A percentile compares a stretch with the other conserved stretches of the same genome.
These are phyloP conservation scores for Trichonephila inaurata DNA, from an alignment of 1,140 invertebrate species.

Conservation along the genomic window DNA sequence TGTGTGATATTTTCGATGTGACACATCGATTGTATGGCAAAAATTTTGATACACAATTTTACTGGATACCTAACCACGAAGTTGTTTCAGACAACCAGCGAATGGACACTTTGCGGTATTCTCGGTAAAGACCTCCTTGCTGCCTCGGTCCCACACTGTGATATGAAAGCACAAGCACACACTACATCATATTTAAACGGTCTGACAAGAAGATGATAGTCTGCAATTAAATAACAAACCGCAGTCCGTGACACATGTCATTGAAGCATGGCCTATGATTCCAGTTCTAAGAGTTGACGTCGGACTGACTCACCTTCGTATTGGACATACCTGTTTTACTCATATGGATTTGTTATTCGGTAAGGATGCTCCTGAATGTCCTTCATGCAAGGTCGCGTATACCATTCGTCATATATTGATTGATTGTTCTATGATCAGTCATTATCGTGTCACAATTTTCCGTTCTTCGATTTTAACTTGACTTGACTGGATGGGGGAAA, in stretches of 20 bases:
- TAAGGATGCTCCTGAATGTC: not conserved
- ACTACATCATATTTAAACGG: not conserved
- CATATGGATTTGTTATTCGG: not conserved
- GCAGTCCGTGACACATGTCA: not conserved
- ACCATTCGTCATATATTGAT: not conserved
- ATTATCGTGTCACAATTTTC: not conserved
- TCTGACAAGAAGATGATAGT: not conserved
- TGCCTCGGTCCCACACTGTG: not conserved
- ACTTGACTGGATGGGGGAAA: no score
- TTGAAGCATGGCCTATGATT: not conserved
- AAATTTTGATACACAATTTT: not conserved
- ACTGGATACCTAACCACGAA: not conserved
- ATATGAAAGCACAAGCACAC: not conserved
- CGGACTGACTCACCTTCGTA: not conserved
- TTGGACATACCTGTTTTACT: not conserved
- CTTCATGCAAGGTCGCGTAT: not conserved
- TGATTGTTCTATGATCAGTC: not conserved
- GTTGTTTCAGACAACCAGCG: not conserved
- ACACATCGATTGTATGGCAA: not conserved
- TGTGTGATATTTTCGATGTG: no score
- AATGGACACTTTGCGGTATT: not conserved
- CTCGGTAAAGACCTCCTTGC: no score
- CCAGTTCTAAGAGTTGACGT: not conserved
- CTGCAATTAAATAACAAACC: not conserved
- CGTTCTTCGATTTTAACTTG: no score